A percentile compares a stretch with the other conserved stretches of the same genome.
These are phyloP conservation scores for Gopherus flavomarginatus DNA, from an alignment of 2,113 vertebrate genomes.

Conservation along the genomic window DNA sequence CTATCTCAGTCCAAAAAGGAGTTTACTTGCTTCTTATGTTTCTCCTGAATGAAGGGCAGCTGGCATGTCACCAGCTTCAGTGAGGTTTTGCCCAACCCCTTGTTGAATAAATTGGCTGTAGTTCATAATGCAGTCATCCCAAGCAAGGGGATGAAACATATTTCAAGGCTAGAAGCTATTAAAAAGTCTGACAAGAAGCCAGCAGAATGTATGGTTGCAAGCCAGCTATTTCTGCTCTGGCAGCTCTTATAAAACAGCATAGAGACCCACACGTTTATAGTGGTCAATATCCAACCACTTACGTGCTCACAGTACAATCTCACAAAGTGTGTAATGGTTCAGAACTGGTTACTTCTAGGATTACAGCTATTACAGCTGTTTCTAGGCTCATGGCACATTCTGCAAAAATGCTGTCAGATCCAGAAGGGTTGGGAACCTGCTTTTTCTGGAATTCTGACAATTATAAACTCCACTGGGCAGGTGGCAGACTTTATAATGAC, in stretches of 20 bases:
- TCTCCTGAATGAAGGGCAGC: not conserved
- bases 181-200: constrained; percentile 28
- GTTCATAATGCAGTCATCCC: not conserved
- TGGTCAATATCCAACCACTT: not conserved
- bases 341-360: not conserved
- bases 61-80: rapidly evolving
- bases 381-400: not conserved
- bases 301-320: not conserved
- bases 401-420: not conserved
- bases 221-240: not conserved
- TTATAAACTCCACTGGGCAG: not conserved
- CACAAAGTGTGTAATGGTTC: rapidly evolving
- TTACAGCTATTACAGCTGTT: not conserved
- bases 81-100: not conserved
- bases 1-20: not conserved
- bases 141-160: not conserved
- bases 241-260: not conserved
- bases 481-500: not conserved
- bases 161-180: constrained; percentile 12
- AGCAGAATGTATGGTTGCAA: not conserved
- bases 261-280: not conserved
- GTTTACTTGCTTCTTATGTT: not conserved
- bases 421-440: not conserved
- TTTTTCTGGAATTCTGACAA: not conserved
- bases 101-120: not conserved